Evolutionary conservation across 2,797 vertebrate genomes (phyloP).

Genomic region (Sebastes matsubarae): DNA sequence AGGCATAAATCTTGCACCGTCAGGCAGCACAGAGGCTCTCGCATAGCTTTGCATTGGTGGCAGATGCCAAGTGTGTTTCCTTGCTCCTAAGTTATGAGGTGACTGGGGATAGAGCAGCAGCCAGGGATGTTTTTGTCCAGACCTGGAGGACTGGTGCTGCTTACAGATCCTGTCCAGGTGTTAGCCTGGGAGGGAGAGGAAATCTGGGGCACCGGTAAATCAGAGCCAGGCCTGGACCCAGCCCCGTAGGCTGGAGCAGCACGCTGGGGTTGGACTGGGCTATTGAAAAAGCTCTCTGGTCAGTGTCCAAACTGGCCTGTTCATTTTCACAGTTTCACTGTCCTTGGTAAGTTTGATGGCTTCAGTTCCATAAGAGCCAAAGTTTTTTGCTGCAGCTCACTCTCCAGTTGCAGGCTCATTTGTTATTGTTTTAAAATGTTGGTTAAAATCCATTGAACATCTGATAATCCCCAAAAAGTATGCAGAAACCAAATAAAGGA

Average conservation of each 20-base stretch:
- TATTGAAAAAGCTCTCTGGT: constrained; percentile 25
- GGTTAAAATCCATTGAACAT: not conserved
- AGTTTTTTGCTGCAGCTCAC: not conserved
- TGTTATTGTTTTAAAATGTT: not conserved
- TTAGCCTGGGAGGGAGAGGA: constrained; percentile 61
- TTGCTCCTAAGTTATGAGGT: constrained; percentile 11
- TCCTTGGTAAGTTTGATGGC: not conserved
- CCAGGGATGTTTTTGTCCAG: constrained; percentile 41
- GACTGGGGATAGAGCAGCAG: constrained; percentile 5
- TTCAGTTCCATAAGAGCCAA: not conserved
- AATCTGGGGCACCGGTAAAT: constrained; percentile 56
- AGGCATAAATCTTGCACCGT: not conserved
- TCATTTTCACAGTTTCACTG: constrained; percentile 1
- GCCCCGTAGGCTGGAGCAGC: constrained; percentile 2
- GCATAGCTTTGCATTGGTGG: not conserved
- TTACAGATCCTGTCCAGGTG: constrained; percentile 69
- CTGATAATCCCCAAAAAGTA: not conserved
- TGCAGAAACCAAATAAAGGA: not conserved
- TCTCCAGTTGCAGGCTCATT: not conserved
- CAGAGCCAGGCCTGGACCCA: constrained; percentile 51
- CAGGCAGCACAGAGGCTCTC: not conserved
- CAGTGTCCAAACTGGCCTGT: constrained; percentile 18
- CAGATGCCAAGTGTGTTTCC: not conserved
- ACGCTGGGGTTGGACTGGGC: not conserved
- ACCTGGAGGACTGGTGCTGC: constrained; percentile 35